Base-by-base conservation (phyloP, 2,888 invertebrate species). In the Cistogaster globosa region DNA sequence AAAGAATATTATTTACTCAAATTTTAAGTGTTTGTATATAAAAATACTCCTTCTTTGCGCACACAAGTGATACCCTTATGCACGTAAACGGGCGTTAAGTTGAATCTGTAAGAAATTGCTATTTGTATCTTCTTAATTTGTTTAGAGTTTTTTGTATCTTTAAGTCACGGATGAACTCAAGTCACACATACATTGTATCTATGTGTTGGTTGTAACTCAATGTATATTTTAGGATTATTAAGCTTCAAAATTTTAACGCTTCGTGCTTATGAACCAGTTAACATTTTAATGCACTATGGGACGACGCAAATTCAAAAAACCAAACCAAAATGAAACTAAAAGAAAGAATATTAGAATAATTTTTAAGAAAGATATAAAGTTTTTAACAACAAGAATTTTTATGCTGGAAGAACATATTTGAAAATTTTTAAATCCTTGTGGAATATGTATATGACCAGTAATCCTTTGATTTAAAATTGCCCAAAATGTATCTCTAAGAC, bases 81-180 rank as follows among this genome's bases (percentile, higher is more conserved):
- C 62, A 77, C 12, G 58, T 75, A 75, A 32, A 67, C 36, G 36
- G 58, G 72, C 78, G 36, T 62, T 36, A 72, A 58, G 57, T 51
- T 69, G 32, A 71, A 75, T 62, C 62, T 65, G 20, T 76, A 72
- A 67, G 57, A 72, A 62, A 80, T 80, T 84, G 1, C 12, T 42
- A 1, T 32, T 32, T 8, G 42, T 42, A 81, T 84, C 77, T 57
- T 74, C 67, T 57, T 84, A 77, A 84, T 77, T 84, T 84, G 84
- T 77, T 51, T 38, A 72, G 62, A 62, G 67, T 81, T 81, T 83
- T 14, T 74, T 84, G 36, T 38, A 38, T 76, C n/a, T 67, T 67
- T 18, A 48, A 32, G 58, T 68, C 36, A 36, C 20, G 45, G 53
- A 22, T 8, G 22, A 57, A 67, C 67, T 51, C 14, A 14, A 76